Evolutionary conservation across 2,888 invertebrate species (phyloP), one percentile per base, ranked within the genome.

Genomic region (Cryptocephalus moraei): DNA sequence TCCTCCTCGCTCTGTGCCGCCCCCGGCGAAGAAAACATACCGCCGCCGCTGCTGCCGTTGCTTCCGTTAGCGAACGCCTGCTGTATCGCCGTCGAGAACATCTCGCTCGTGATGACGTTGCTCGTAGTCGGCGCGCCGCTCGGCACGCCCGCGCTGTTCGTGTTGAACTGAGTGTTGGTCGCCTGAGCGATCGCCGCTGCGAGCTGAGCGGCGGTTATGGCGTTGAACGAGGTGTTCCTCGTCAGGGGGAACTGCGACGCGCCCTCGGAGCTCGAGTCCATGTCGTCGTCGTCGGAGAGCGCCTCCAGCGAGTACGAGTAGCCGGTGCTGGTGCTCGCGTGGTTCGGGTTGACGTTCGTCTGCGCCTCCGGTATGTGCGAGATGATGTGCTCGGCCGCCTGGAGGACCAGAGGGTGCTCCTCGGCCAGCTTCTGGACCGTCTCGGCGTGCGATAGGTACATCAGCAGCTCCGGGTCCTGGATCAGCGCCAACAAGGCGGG

Each of bases 51-150:
- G 31, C 40, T 45, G 11, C 56, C 49, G 32, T 54, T 53, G 44
- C 51, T 49, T 8, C 57, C 56, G 13, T 51, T 50, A 10, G 62
- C 62, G 47, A 84, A 76, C 3, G 86, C 88, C 56, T 84, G 83
- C 46, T 81, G 77, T 65, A 86, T 80, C 6, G 89, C 90, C 65
- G 82, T 84, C 44, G 79, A 83, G 63, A 91, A 86, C 79, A 88
- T 83, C 64, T 88, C 87, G 1, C 81, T 75, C 0, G 89, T 85
- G 44, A 90, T 87, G 39, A 81, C 47, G 44, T 53, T 56, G 10
- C 47, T 47, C n/a, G 50, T 42, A 14, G 41, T 40, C 9, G 50
- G 49, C 8, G 56, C 52, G 12, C 56, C 51, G 10, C 50, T 47
- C 1, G 60, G 58, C 45, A 57, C 49, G 8, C 61, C 62, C 22